A percentile compares a stretch with the other conserved stretches of the same genome.
phyloP scores from a whole-genome alignment of 1,140 invertebrate genomes.

The Carposina sasakii region DNA sequence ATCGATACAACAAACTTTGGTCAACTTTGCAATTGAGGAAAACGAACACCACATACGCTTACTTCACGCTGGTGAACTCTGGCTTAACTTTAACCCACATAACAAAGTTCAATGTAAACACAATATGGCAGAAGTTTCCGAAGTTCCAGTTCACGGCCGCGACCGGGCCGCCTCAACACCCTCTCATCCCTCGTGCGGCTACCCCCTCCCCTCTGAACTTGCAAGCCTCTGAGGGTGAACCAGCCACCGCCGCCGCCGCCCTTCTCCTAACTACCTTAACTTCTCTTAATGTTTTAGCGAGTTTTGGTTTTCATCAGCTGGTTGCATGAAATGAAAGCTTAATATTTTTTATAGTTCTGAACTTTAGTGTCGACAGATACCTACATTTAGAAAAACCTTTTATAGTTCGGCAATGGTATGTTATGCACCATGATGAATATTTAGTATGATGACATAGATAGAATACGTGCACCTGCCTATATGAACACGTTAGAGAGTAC shows the following conservation, averaged over 20 bases:
- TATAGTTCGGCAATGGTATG: too few relatives aligned
- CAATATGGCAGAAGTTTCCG: slow-evolving; percentile 66
- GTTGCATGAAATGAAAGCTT: too few relatives aligned
- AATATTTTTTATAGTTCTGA: too few relatives aligned
- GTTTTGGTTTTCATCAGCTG: too few relatives aligned
- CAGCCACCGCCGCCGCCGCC: slow-evolving; percentile 9
- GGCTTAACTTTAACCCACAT: slow-evolving; percentile 72
- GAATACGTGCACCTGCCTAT: slow-evolving; percentile 23
- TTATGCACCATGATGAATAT: neutral
- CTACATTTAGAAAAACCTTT: too few relatives aligned
- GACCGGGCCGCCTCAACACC: slow-evolving; percentile 26
- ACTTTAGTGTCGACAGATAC: too few relatives aligned
- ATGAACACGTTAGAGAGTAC: neutral
- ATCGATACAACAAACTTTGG: slow-evolving; percentile 65
- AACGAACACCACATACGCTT: slow-evolving; percentile 58
- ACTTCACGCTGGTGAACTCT: slow-evolving; percentile 62
- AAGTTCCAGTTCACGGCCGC: slow-evolving; percentile 68
- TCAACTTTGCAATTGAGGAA: slow-evolving; percentile 64
- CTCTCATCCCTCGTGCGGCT: slow-evolving; percentile 16
- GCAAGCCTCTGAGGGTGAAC: too few relatives aligned
- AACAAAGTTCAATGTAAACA: slow-evolving; percentile 73
- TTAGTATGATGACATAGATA: neutral
- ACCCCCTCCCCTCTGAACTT: slow-evolving; percentile 6
- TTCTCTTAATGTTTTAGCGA: too few relatives aligned
- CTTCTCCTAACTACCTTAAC: slow-evolving; percentile 21